phyloP scores from a whole-genome alignment of 1,140 invertebrate species.

The Drosophila varians region DNA sequence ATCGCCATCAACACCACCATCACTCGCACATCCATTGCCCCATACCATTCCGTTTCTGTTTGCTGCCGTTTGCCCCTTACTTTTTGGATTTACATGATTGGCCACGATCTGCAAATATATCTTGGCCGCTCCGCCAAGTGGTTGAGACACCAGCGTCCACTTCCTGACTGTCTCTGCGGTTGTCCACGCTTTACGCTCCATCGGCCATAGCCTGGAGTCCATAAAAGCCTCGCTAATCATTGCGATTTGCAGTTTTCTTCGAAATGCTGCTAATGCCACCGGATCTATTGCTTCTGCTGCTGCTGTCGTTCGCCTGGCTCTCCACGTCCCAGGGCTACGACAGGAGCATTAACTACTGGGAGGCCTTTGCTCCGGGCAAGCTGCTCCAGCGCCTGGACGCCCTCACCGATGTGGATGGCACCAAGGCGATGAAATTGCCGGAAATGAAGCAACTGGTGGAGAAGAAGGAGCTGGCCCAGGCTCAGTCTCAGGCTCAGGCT shows the following conservation, averaged over 20 bases:
- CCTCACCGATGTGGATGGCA: slow-evolving; percentile 9
- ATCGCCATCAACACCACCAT: slow-evolving; percentile 7
- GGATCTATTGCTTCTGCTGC: slow-evolving; percentile 36
- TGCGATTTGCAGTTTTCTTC: slow-evolving; percentile 6
- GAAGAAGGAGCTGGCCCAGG: background rate
- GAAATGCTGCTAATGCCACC: background rate
- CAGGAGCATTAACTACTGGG: slow-evolving; percentile 62
- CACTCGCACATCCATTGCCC: slow-evolving; percentile 10
- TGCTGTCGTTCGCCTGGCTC: slow-evolving; percentile 35
- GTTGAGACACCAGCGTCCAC: slow-evolving; percentile 10
- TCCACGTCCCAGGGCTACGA: slow-evolving; percentile 41
- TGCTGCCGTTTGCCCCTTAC: slow-evolving; percentile 10
- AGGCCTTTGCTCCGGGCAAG: slow-evolving; percentile 66
- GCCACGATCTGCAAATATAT: slow-evolving; percentile 40
- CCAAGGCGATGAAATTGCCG: background rate
- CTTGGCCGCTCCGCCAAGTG: slow-evolving; percentile 28
- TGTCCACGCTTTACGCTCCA: slow-evolving; percentile 15
- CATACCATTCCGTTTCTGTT: background rate
- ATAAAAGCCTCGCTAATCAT: slow-evolving; percentile 30
- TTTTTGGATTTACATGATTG: slow-evolving; percentile 51
- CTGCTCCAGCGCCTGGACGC: slow-evolving; percentile 59
- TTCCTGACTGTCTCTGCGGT: slow-evolving; percentile 64
- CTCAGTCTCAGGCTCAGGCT: slow-evolving; percentile 19
- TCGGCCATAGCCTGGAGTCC: slow-evolving; percentile 27
- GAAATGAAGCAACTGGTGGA: background rate